A percentile compares a stretch with the other conserved stretches of the same genome.
Evolutionary conservation across 2,113 vertebrate genomes (phyloP).

Genomic region (Ciconia stormi): DNA sequence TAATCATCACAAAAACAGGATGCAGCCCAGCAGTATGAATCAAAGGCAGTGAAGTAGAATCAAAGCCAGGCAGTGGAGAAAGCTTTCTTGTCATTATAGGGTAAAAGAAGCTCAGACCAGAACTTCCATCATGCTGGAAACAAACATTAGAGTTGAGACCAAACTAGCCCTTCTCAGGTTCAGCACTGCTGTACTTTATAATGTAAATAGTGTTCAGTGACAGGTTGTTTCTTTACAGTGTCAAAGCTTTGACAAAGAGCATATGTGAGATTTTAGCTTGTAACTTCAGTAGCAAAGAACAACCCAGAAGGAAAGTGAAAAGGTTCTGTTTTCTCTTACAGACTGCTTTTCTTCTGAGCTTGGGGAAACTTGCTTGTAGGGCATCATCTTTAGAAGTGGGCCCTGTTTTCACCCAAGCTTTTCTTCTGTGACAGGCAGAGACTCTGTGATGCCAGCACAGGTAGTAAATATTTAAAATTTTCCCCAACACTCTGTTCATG

Average conservation of each 20-base stretch:
- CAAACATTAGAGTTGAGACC: neutral
- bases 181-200: neutral
- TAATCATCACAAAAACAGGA: neutral
- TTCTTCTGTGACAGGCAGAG: neutral
- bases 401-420: neutral
- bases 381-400: neutral
- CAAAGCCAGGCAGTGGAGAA: neutral
- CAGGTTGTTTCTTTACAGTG: neutral
- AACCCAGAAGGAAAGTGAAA: neutral
- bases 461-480: neutral
- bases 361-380: neutral
- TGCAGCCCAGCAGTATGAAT: neutral
- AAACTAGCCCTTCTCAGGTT: neutral
- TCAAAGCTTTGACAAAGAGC: neutral
- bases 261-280: neutral
- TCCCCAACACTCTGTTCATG: neutral
- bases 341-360: neutral
- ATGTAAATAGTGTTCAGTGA: neutral
- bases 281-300: neutral
- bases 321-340: neutral
- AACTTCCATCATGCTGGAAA: neutral
- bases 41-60: neutral
- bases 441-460: neutral
- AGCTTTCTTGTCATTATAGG: neutral
- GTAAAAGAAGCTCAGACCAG: neutral